These are phyloP conservation scores for Lepidocyrtoides sp. DNA, from an alignment of 2,888 invertebrate genomes.

Conservation along the genomic window DNA sequence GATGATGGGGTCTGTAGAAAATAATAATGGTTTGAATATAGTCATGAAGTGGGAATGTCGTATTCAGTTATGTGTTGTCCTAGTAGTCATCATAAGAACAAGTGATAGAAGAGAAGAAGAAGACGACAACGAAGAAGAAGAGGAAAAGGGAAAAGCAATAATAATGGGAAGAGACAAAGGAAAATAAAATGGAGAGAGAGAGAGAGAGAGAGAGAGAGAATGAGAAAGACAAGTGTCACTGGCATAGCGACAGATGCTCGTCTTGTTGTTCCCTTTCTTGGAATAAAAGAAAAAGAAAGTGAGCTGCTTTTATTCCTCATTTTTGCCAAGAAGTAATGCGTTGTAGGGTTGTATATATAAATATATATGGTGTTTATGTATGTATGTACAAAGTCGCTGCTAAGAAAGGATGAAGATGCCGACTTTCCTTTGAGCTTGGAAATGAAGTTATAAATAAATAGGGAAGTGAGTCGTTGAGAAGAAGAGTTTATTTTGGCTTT, in stretches of 20 bases:
- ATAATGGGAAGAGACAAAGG: constrained; percentile 6
- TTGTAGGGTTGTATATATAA: too few relatives aligned
- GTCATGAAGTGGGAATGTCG: background rate
- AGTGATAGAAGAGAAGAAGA: background rate
- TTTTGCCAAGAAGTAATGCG: too few relatives aligned
- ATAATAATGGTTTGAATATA: background rate
- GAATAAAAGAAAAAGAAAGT: background rate
- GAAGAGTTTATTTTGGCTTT: too few relatives aligned
- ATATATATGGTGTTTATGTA: too few relatives aligned
- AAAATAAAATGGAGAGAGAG: background rate
- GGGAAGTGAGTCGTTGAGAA: too few relatives aligned
- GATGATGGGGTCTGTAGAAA: background rate
- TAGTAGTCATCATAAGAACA: background rate
- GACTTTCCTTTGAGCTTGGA: too few relatives aligned
- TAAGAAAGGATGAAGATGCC: too few relatives aligned
- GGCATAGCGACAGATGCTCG: constrained; percentile 19
- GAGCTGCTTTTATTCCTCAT: background rate
- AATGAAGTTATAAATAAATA: too few relatives aligned
- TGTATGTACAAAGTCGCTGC: too few relatives aligned
- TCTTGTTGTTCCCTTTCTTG: background rate
- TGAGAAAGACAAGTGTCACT: constrained; percentile 42
- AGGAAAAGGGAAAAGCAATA: background rate
- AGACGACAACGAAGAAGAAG: background rate
- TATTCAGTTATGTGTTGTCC: too few relatives aligned
- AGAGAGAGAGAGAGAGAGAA: background rate